Evolutionary conservation across 53 echinoderm and acorn worm genomes (phyloP).

Genomic region (Patiria pectinifera): DNA sequence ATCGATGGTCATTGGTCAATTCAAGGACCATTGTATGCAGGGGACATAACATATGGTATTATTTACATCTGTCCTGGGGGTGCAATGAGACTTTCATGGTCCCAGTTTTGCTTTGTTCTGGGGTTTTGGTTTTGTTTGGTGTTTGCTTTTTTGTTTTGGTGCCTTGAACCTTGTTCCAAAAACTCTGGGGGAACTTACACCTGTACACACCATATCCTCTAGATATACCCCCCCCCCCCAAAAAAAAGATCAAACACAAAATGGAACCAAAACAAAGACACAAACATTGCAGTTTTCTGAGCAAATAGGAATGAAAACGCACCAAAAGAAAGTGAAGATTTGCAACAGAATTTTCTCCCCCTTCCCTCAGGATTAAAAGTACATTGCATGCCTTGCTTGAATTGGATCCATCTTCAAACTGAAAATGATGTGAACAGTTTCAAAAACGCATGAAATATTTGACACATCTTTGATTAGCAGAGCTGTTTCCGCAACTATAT

Average conservation of each 20-base stretch:
- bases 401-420: too few species aligned
- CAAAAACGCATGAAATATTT: too few species aligned
- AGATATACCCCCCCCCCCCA: not conserved
- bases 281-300: not conserved
- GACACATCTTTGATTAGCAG: too few species aligned
- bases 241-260: not conserved
- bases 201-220: too few species aligned
- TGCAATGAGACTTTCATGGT: not conserved
- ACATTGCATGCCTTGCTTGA: too few species aligned
- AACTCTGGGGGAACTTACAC: too few species aligned
- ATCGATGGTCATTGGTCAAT: constrained; percentile 10
- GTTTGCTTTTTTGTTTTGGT: not conserved
- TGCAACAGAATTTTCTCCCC: too few species aligned
- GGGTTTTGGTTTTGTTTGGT: not conserved
- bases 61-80: not conserved
- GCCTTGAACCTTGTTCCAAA: not conserved
- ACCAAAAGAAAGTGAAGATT: too few species aligned
- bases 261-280: not conserved
- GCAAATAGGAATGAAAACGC: not conserved
- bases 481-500: too few species aligned
- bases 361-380: too few species aligned
- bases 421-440: too few species aligned
- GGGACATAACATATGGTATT: not conserved
- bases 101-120: not conserved
- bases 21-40: not conserved